Evolutionary conservation across 2,888 invertebrate genomes (phyloP), one percentile per base, ranked within the genome.

Genomic region (Tromatobia lineatoria): DNA sequence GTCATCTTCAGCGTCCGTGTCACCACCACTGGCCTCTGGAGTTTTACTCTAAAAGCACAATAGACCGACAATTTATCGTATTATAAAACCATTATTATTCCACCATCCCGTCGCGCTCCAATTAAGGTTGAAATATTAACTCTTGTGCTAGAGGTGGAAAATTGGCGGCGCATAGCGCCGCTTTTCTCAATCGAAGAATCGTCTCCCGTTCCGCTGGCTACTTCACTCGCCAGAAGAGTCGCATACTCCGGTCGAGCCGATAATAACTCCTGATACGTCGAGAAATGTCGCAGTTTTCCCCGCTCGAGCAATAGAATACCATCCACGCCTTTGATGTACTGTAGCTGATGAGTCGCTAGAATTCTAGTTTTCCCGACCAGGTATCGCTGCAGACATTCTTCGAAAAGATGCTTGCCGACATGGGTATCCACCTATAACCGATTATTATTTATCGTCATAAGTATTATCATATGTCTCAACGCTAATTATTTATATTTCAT

Each of bases 261-360:
- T 20, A 93, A 75, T 2, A 94, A 77, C 42, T 93, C 91, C 7
- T 91, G 89, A 82, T 93, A 93, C 50, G 89, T 88, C 0, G 87
- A 69, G 29, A 91, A 93, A 0, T 88, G 80, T 3, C 86, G 83
- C 15, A 90, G 82, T 79, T 88, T 92, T 54, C 93, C 93, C 50
- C 93, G 92, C 3, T 93, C 93, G 8, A 94, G 74, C 7, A 92
- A 82, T 61, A 93, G 78, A 42, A 93, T 92, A 0, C 85, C 89
- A 66, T 94, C 93, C 1, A 91, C 93, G 23, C 86, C 95, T 86
- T 95, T 95, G 23, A 96, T 94, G 90, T 96, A 96, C 91, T 96
- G 96, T 88, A 96, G 93, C 93, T 96, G 96, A 90, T 96, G 96
- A 0, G 98, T 98, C 86, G 97, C 96, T 47, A 98, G 95, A 64